Evolutionary conservation across 2,797 vertebrate genomes (phyloP), one percentile per base, ranked within the genome.

Genomic region (Thunnus albacares): DNA sequence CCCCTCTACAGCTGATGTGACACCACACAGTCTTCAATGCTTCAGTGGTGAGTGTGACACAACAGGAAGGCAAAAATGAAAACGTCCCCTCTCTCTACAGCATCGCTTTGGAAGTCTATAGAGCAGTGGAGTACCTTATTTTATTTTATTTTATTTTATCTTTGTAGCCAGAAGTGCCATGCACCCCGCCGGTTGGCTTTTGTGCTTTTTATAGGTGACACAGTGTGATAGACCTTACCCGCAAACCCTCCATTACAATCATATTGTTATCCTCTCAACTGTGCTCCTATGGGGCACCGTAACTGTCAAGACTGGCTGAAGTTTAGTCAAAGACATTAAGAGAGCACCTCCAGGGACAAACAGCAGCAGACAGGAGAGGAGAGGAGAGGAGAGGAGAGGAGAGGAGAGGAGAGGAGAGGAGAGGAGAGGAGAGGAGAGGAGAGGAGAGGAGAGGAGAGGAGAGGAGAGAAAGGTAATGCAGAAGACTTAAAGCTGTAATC

Each of bases 251-350:
- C 89, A 90, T 92, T 91, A 93, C 87, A 81, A 89, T 93, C 91
- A 88, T 91, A 90, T 89, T 87, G 91, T 86, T 88, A 81, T 89
- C 87, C 83, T 94, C 89, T 93, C 90, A 90, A 87, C 84, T 88
- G 81, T 47, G 81, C 47, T 93, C 87, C 90, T 91, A 87, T 89
- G 88, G 91, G 90, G 92, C 87, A 85, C 79, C 86, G 84, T 90
- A 90, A 87, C 86, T 87, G 89, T 91, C 90, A 87, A 87, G 88
- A 82, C 85, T 89, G 89, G 90, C 89, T 94, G 91, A 93, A 94
- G 93, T 94, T 93, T 92, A 93, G 92, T 94, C 93, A 92, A 93
- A 93, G 91, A 93, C 93, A 93, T 93, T 93, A 92, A 90, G 87
- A 87, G 85, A 90, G 82, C 85, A 90, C 91, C 93, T 93, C 77